Percentiles rank a stretch among this genome's conserved stretches.
Evolutionary conservation across 1,140 invertebrate species (phyloP).

Genomic region (Leptopilina clavipes): DNA sequence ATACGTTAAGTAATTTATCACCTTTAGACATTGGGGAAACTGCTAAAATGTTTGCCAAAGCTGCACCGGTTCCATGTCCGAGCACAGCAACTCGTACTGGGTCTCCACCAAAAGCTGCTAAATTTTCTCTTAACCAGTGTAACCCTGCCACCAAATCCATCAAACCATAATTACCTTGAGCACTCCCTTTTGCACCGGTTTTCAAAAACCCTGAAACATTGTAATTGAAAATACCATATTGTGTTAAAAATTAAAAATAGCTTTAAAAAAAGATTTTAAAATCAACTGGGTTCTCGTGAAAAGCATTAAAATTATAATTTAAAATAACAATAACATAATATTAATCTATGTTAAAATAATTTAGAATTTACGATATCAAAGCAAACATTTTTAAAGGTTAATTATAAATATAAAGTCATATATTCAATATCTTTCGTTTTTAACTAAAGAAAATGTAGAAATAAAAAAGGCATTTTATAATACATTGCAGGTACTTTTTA

Average conservation of each 20-base stretch:
- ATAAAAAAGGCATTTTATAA: neutral
- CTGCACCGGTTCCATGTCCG: conserved; percentile 95
- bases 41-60: conserved; percentile 93
- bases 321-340: conserved; percentile 3
- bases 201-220: conserved; percentile 86
- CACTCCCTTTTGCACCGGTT: conserved; percentile 87
- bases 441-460: neutral
- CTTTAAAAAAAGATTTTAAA: neutral
- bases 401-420: too few relatives aligned
- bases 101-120: conserved; percentile 92
- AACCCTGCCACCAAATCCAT: conserved; percentile 96
- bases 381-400: too few relatives aligned
- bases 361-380: too few relatives aligned
- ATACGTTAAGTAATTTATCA: conserved; percentile 66
- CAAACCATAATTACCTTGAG: conserved; percentile 95
- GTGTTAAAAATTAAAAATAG: neutral
- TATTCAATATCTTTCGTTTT: neutral
- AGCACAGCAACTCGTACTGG: conserved; percentile 91
- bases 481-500: neutral
- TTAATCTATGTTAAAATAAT: neutral
- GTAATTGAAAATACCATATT: conserved; percentile 14
- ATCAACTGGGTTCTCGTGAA: too few relatives aligned
- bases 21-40: conserved; percentile 95
- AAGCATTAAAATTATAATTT: neutral
- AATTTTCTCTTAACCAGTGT: conserved; percentile 94